Evolutionary conservation across 2,888 invertebrate species (phyloP), one percentile per base, ranked within the genome.

Genomic region (Chalcosyrphus nemorum): DNA sequence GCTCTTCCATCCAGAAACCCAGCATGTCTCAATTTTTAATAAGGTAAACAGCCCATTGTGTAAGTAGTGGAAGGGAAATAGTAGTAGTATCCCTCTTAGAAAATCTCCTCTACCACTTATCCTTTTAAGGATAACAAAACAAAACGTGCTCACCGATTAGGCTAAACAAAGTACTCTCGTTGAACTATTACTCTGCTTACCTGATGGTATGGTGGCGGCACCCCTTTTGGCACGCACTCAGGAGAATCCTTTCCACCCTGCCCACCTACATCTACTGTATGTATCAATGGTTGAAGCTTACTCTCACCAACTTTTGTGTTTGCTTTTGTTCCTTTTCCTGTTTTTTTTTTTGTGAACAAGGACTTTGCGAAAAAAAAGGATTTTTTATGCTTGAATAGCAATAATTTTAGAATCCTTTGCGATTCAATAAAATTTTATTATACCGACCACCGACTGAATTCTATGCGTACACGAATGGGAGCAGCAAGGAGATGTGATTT

Each of bases 381-480:
- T 89, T 89, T 88, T 89, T 90, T 90, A 89, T 89, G 89, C 88
- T 88, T 89, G 88, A 88, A 86, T 87, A 88, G 88, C 90, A 89
- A 90, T 90, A 89, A 90, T 90, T 90, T 90, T 89, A 88, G 89
- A 90, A 90, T 90, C 74, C 89, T 88, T 89, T 90, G 88, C 90
- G 90, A 90, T 90, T 90, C 90, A 90, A 90, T 90, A 90, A 90
- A 90, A 89, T 90, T 90, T 90, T 90, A 90, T 90, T 90, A 89
- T 88, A 87, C 87, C 84, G 87, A 63, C 76, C 86, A 77, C 61
- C 61, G 72, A 82, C 76, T 84, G 76, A 80, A 86, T 72, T 68
- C 68, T 61, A 72, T 78, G 63, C 68, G 57, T 74, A 57, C n/a
- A n/a, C 5, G 41, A 35, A 11, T 19, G 29, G 41, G 32, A n/a